These are phyloP conservation scores for Astyanax mexicanus DNA, from an alignment of 2,797 vertebrate species.

Conservation along the genomic window DNA sequence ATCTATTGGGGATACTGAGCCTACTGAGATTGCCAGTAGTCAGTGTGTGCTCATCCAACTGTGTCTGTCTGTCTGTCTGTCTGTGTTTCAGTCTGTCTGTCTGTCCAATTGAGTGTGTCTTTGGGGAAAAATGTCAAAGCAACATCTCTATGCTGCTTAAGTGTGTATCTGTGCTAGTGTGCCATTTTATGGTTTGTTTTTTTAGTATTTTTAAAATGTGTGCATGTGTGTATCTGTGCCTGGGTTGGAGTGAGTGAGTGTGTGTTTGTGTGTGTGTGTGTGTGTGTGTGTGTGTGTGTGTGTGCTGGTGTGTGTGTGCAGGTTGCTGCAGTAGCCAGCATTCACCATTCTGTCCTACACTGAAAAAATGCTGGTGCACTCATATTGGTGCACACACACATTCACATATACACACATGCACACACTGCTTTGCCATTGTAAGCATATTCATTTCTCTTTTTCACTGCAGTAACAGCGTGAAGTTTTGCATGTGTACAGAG, in stretches of 20 bases:
- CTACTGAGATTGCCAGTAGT: too few relatives aligned
- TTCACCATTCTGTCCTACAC: background rate
- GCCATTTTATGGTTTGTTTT: background rate
- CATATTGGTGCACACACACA: too few relatives aligned
- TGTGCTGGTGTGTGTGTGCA: too few relatives aligned
- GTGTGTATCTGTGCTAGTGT: background rate
- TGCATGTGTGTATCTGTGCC: background rate
- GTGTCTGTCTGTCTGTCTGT: background rate
- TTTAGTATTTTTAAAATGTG: background rate
- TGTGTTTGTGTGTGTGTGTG: too few relatives aligned
- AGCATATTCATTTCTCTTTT: background rate
- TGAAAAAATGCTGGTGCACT: background rate
- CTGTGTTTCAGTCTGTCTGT: background rate
- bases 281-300: conserved; percentile 15
- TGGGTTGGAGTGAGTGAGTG: too few relatives aligned
- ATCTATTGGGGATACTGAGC: too few relatives aligned
- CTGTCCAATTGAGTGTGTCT: background rate
- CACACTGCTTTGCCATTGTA: background rate
- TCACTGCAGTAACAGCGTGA: background rate
- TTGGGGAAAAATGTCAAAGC: too few relatives aligned
- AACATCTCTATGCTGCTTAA: too few relatives aligned
- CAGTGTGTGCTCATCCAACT: too few relatives aligned
- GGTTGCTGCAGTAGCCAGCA: conserved; percentile 1
- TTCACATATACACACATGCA: too few relatives aligned
- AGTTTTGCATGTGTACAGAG: background rate